These are phyloP conservation scores for Amphimallon solstitiale DNA, from an alignment of 2,888 invertebrate species.

Conservation along the genomic window DNA sequence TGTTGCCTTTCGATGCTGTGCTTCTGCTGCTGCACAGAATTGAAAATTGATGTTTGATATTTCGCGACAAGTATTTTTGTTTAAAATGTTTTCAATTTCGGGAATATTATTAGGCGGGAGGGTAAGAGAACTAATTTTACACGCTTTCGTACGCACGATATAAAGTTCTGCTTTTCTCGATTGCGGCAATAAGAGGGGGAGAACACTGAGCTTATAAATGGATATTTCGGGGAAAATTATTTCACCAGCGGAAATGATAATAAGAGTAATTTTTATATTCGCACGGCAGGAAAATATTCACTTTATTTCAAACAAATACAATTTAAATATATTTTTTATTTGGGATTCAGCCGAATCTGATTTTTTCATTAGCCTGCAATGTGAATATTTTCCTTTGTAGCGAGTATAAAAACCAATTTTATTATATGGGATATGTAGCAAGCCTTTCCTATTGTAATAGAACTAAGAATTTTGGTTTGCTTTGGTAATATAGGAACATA, in stretches of 20 bases:
- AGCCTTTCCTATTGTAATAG: too few relatives aligned
- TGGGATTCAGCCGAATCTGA: neutral
- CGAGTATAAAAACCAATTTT: too few relatives aligned
- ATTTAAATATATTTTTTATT: neutral
- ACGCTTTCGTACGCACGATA: constrained; percentile 1
- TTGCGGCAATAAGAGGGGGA: neutral
- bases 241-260: constrained; percentile 4
- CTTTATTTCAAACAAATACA: neutral
- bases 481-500: too few relatives aligned
- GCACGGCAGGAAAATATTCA: neutral
- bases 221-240: constrained; percentile 16
- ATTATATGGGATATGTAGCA: too few relatives aligned
- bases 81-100: constrained; percentile 37
- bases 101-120: constrained; percentile 21
- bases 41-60: constrained; percentile 55
- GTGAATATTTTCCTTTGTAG: too few relatives aligned
- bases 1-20: neutral
- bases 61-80: constrained; percentile 39
- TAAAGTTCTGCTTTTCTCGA: constrained; percentile 3
- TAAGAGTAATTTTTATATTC: neutral
- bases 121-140: constrained; percentile 35
- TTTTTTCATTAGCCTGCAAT: too few relatives aligned
- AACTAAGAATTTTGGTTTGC: too few relatives aligned
- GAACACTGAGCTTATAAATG: constrained; percentile 3
- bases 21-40: constrained; percentile 44